Conservation (phyloP, 2,797 vertebrate species). For the Danio aesculapii region DNA sequence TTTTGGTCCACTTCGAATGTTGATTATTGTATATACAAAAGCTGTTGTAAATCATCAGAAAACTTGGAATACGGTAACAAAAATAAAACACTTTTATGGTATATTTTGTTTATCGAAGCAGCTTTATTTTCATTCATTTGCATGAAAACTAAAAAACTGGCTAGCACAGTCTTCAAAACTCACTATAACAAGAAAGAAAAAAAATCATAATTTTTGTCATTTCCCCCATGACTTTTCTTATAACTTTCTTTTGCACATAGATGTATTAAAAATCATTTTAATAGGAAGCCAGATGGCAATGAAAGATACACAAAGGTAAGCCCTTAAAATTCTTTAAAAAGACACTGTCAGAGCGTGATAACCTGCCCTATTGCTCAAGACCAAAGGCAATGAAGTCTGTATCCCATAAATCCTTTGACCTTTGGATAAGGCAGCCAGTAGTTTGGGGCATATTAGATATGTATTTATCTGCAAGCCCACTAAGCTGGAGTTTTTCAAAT, state of each 20-base stretch:
- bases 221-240: not conserved
- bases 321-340: not conserved
- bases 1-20: no score
- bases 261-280: not conserved
- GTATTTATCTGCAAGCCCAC: slow-evolving; percentile 25
- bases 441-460: not conserved
- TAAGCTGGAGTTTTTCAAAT: slow-evolving; percentile 18
- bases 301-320: slow-evolving; percentile 15
- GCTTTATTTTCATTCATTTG: not conserved
- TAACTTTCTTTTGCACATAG: not conserved
- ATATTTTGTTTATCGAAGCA: not conserved
- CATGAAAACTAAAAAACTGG: not conserved
- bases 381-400: not conserved
- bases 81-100: not conserved
- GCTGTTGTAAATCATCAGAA: not conserved
- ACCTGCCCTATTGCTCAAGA: not conserved
- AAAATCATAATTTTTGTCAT: not conserved
- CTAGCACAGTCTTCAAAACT: not conserved
- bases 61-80: not conserved
- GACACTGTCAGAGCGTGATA: not conserved
- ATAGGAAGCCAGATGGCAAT: not conserved
- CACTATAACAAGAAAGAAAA: not conserved
- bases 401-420: slow-evolving; percentile 21
- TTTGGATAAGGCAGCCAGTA: slow-evolving; percentile 4
- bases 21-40: not conserved